phyloP scores from a whole-genome alignment of 2,888 invertebrate species.

The Coenonympha arcania region DNA sequence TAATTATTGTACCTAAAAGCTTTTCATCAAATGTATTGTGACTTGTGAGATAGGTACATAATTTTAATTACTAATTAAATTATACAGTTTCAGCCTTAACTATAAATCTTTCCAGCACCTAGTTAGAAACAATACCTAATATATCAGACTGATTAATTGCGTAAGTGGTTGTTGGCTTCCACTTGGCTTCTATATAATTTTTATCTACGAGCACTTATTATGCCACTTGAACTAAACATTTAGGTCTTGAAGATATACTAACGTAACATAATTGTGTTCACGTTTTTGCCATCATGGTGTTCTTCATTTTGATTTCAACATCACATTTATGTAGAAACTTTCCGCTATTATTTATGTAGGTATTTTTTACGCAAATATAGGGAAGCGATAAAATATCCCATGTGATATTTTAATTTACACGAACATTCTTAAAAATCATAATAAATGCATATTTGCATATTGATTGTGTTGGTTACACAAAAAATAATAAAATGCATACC shows the following conservation, averaged over 20 bases:
- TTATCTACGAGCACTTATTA: not conserved
- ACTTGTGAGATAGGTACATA: no score
- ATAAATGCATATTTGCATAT: no score
- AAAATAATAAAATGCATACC: no score
- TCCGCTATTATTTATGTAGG: not conserved
- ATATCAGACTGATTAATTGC: conserved; percentile 2
- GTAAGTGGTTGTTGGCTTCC: not conserved
- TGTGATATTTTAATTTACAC: no score
- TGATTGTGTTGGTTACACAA: no score
- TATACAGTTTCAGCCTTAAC: no score
- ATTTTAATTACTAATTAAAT: no score
- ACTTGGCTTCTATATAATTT: not conserved
- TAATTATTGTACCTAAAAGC: no score
- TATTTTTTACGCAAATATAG: no score
- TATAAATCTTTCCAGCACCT: not conserved
- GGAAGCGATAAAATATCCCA: no score
- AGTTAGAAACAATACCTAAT: not conserved
- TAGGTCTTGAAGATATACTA: not conserved
- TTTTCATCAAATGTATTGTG: no score
- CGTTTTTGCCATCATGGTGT: not conserved
- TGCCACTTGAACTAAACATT: not conserved
- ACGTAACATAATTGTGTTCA: not conserved
- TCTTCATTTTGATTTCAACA: not conserved
- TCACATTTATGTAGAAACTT: not conserved
- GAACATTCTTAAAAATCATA: no score